Evolutionary conservation across 1,140 invertebrate genomes (phyloP).

Genomic region (Cardiocondyla obscurior): DNA sequence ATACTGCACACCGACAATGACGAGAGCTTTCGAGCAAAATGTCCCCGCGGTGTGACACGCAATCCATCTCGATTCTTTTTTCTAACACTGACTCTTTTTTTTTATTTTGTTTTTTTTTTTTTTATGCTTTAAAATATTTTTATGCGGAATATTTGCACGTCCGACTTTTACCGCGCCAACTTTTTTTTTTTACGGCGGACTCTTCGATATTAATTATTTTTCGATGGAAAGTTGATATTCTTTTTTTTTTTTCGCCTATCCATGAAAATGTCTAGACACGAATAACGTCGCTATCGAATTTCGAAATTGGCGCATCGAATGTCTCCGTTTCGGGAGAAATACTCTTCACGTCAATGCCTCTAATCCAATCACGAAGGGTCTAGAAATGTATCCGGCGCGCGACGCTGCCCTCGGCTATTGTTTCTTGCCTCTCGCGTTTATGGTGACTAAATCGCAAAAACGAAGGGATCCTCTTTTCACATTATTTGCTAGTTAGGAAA

Average conservation of each 20-base stretch:
- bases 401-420: constrained; percentile 13
- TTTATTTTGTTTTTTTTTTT: too few relatives aligned
- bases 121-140: background rate
- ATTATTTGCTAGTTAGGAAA: background rate
- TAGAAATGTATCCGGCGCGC: background rate
- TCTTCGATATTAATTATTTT: background rate
- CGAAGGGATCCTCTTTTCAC: background rate
- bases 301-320: constrained; percentile 16
- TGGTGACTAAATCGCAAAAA: constrained; percentile 3
- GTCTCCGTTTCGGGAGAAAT: background rate
- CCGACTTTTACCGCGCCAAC: background rate
- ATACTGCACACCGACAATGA: constrained; percentile 20
- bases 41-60: background rate
- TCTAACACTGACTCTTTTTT: background rate
- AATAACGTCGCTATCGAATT: background rate
- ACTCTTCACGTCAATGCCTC: background rate
- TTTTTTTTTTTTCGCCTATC: too few relatives aligned
- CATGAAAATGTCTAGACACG: background rate
- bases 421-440: background rate
- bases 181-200: background rate
- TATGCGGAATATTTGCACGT: background rate
- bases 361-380: constrained; percentile 13
- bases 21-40: constrained; percentile 16
- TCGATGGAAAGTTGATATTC: background rate
- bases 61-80: background rate